These are phyloP conservation scores for Carapus acus DNA, from an alignment of 2,797 vertebrate genomes.

Conservation along the genomic window DNA sequence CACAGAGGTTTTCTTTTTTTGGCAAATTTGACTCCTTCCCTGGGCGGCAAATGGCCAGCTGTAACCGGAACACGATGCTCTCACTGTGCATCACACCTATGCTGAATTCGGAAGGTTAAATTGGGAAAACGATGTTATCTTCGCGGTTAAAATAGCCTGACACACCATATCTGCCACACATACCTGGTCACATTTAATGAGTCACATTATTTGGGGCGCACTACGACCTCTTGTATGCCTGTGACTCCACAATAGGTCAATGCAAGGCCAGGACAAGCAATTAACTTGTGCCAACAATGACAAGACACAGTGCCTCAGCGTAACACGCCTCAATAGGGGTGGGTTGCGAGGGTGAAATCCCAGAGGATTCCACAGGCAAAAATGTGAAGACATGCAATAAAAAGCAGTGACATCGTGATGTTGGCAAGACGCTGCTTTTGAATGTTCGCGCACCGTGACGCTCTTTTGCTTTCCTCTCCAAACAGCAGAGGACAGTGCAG, in stretches of 20 bases:
- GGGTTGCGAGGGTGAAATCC: too few relatives aligned
- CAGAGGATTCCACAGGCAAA: background rate
- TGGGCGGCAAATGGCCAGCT: conserved; percentile 20
- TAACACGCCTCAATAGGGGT: too few relatives aligned
- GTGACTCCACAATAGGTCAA: conserved; percentile 3
- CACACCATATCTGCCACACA: too few relatives aligned
- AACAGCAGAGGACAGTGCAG: too few relatives aligned
- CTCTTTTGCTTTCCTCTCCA: too few relatives aligned
- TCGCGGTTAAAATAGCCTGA: too few relatives aligned
- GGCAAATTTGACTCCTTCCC: conserved; percentile 31
- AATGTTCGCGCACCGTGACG: conserved; percentile 34
- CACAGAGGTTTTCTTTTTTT: conserved; percentile 29
- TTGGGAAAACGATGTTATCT: too few relatives aligned
- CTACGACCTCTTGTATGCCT: conserved; percentile 7
- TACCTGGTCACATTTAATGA: too few relatives aligned
- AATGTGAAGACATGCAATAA: conserved; percentile 10
- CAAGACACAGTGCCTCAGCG: too few relatives aligned
- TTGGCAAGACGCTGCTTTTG: conserved; percentile 38
- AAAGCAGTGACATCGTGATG: conserved; percentile 15
- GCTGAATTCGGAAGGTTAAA: too few relatives aligned
- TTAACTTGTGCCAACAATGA: background rate
- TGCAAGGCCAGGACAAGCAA: background rate
- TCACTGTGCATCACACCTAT: background rate
- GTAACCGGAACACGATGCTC: background rate
- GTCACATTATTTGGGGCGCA: too few relatives aligned